These are phyloP conservation scores for Cataglyphis albicans DNA, from an alignment of 2,888 invertebrate genomes.

Conservation along the genomic window DNA sequence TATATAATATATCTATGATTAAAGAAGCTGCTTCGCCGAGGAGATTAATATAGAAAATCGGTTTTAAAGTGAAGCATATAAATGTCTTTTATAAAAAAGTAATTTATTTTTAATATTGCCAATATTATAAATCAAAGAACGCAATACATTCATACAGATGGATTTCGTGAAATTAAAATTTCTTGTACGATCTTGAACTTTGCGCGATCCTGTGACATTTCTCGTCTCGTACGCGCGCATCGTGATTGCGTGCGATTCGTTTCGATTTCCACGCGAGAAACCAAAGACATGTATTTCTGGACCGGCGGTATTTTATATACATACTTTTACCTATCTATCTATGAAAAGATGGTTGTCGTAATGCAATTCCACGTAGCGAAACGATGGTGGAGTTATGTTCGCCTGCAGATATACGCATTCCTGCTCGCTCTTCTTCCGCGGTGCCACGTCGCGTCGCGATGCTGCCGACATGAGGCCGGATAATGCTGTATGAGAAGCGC, in stretches of 20 bases:
- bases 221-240: neutral
- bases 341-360: constrained; percentile 59
- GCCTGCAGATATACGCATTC: constrained; percentile 56
- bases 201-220: neutral
- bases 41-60: neutral
- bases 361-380: constrained; percentile 62
- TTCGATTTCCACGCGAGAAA: constrained; percentile 50
- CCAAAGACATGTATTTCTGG: constrained; percentile 58
- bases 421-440: constrained; percentile 18
- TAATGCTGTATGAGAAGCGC: constrained; percentile 66
- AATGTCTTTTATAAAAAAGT: neutral
- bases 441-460: neutral
- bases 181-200: neutral
- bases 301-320: constrained; percentile 51
- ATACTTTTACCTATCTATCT: constrained; percentile 5
- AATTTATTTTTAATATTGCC: neutral
- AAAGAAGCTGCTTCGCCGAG: neutral
- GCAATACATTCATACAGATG: neutral
- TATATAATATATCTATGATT: neutral
- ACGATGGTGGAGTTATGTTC: constrained; percentile 40
- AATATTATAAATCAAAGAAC: neutral
- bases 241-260: constrained; percentile 17
- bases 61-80: neutral
- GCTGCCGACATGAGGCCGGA: constrained; percentile 57
- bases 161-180: neutral